These are phyloP conservation scores for Haemorhous mexicanus DNA, from an alignment of 2,113 vertebrate genomes.

Conservation along the genomic window DNA sequence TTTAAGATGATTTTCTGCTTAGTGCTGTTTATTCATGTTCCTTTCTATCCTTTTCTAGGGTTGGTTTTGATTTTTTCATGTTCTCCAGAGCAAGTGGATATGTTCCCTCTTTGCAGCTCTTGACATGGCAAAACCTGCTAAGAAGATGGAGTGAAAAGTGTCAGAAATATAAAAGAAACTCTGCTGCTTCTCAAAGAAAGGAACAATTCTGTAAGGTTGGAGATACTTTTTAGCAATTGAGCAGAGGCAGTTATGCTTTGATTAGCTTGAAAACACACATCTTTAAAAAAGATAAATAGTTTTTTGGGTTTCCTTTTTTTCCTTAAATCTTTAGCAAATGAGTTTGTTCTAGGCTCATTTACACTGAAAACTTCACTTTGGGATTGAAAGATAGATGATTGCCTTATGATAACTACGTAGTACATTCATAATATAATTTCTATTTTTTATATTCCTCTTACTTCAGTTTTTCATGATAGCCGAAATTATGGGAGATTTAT, in stretches of 20 bases:
- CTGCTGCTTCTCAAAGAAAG: background rate
- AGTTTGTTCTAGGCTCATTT: background rate
- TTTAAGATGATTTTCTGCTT: constrained; percentile 35
- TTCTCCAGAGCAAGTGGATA: background rate
- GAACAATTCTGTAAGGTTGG: background rate
- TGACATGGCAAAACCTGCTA: background rate
- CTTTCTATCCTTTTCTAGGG: background rate
- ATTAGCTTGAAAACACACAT: background rate
- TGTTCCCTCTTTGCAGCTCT: background rate
- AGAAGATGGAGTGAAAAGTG: background rate
- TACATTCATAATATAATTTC: background rate
- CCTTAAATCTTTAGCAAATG: background rate
- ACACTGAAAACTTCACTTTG: background rate
- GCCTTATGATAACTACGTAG: background rate
- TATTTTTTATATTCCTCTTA: background rate
- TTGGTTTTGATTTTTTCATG: background rate
- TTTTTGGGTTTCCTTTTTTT: background rate
- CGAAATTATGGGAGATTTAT: background rate
- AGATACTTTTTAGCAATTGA: background rate
- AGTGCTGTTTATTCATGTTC: background rate
- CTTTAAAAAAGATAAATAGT: background rate
- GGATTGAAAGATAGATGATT: background rate
- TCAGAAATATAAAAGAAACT: background rate
- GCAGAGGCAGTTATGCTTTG: background rate
- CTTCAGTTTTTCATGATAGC: background rate